Evolutionary conservation across 2,888 invertebrate genomes (phyloP).

Genomic region (Taphrorychus bicolor): DNA sequence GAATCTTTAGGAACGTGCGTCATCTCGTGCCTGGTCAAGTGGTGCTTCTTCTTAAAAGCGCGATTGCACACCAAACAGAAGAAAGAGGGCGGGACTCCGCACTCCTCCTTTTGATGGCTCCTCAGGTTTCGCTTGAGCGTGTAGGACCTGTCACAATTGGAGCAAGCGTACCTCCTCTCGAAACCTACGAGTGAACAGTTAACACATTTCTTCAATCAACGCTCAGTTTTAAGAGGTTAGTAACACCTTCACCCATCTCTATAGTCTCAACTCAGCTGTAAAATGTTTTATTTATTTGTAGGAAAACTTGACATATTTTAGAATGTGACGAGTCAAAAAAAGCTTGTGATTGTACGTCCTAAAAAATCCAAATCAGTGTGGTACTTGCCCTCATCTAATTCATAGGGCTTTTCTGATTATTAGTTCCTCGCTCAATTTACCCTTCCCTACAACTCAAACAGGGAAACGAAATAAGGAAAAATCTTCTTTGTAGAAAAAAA

Average conservation of each 20-base stretch:
- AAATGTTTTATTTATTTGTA: too few species aligned
- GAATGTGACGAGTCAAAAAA: too few species aligned
- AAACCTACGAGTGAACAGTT: conserved; percentile 21
- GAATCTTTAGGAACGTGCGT: conserved; percentile 17
- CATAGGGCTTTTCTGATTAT: too few species aligned
- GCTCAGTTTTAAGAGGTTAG: not conserved
- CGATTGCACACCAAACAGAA: conserved; percentile 60
- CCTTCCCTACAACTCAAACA: too few species aligned
- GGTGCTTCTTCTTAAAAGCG: conserved; percentile 55
- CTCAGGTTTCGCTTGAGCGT: conserved; percentile 59
- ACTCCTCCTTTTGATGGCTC: conserved; percentile 62
- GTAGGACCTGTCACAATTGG: conserved; percentile 53
- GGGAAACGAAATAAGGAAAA: too few species aligned
- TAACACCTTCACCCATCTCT: not conserved
- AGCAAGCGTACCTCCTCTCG: conserved; percentile 46
- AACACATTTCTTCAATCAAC: not conserved
- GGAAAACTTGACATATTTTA: too few species aligned
- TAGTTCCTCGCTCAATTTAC: too few species aligned
- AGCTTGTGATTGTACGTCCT: too few species aligned
- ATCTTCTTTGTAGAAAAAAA: too few species aligned
- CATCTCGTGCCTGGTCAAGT: conserved; percentile 19
- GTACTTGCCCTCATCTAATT: too few species aligned
- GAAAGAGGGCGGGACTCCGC: conserved; percentile 62
- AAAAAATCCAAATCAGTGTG: too few species aligned
- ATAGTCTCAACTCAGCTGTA: not conserved